Evolutionary conservation across 2,888 invertebrate species (phyloP).

Genomic region (Brenthis hecate): DNA sequence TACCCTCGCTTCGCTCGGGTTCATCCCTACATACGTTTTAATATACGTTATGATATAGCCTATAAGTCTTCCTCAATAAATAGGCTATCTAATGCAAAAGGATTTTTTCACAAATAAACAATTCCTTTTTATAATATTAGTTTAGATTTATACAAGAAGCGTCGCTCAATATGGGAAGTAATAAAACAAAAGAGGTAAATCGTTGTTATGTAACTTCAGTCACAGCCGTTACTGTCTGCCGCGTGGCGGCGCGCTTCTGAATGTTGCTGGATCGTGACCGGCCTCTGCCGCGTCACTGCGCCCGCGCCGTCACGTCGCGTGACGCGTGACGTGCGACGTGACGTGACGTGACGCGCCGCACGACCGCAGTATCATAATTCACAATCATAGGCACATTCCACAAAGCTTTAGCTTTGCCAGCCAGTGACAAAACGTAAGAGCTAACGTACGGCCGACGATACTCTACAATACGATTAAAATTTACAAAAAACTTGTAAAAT

Average conservation of each 20-base stretch:
- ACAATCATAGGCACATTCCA: neutral
- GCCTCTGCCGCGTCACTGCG: too few species aligned
- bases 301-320: neutral
- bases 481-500: conserved; percentile 27
- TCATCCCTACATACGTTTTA: too few species aligned
- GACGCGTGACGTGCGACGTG: neutral
- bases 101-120: too few species aligned
- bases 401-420: neutral
- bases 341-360: conserved; percentile 1
- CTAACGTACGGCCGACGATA: conserved; percentile 14
- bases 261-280: too few species aligned
- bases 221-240: neutral
- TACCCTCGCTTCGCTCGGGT: too few species aligned
- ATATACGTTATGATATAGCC: too few species aligned
- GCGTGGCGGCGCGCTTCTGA: neutral
- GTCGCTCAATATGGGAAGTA: too few species aligned
- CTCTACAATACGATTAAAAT: conserved; percentile 24
- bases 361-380: neutral
- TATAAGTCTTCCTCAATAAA: too few species aligned
- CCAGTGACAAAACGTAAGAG: conserved; percentile 1
- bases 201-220: neutral
- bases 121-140: too few species aligned
- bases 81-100: too few species aligned
- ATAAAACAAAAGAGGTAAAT: neutral
- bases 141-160: too few species aligned